Evolutionary conservation across 1,140 invertebrate species (phyloP).

Genomic region (Drosophila sucinea): DNA sequence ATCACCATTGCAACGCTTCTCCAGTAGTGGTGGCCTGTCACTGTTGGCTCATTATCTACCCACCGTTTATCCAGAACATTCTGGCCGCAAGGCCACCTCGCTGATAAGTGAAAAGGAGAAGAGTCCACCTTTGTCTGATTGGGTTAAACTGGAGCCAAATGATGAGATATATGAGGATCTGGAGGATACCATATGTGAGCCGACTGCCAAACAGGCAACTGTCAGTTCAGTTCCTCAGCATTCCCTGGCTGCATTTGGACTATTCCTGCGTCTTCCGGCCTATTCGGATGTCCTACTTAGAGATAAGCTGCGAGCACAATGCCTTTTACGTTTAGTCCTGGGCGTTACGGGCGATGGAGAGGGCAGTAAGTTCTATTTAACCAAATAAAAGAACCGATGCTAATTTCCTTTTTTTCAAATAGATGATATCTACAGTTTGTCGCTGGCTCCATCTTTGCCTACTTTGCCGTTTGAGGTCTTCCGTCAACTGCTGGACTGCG

Average conservation of each 20-base stretch:
- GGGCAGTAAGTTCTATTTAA: constrained; percentile 86
- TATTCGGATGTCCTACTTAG: constrained; percentile 94
- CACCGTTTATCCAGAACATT: constrained; percentile 90
- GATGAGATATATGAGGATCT: constrained; percentile 89
- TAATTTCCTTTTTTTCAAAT: constrained; percentile 14
- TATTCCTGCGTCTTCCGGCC: constrained; percentile 93
- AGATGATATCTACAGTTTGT: constrained; percentile 90
- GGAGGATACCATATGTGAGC: constrained; percentile 84
- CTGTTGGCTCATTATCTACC: constrained; percentile 93
- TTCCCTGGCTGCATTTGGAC: constrained; percentile 94
- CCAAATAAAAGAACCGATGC: not conserved
- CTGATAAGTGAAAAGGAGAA: constrained; percentile 84
- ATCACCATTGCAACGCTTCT: constrained; percentile 90
- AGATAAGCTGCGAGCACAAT: constrained; percentile 92
- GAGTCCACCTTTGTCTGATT: constrained; percentile 86
- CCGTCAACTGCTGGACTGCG: constrained; percentile 90
- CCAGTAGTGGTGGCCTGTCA: constrained; percentile 92
- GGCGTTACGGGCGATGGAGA: constrained; percentile 96
- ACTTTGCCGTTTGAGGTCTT: constrained; percentile 95
- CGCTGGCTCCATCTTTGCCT: constrained; percentile 90
- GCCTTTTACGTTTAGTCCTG: constrained; percentile 91
- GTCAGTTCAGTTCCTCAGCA: constrained; percentile 90
- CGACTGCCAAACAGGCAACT: constrained; percentile 67
- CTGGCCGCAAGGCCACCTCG: constrained; percentile 76
- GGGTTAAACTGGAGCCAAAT: constrained; percentile 90